phyloP scores from a whole-genome alignment of 2,797 vertebrate genomes.

The Peromyscus melanophrys region DNA sequence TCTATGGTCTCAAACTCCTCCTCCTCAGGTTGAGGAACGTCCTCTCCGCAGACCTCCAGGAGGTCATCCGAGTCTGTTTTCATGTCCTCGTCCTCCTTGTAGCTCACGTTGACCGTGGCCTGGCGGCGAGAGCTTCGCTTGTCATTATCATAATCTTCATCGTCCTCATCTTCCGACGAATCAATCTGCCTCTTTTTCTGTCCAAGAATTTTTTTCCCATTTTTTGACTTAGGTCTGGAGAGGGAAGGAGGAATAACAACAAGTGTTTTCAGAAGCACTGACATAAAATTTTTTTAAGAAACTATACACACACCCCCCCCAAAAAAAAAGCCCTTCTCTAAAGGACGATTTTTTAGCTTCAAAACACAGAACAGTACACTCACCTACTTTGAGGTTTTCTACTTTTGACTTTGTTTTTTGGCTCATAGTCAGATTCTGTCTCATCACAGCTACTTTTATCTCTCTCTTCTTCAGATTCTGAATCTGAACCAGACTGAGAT shows the following conservation, averaged over 20 bases:
- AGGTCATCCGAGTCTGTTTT: slow-evolving; percentile 99
- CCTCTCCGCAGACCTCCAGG: slow-evolving; percentile 97
- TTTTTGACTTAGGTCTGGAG: slow-evolving; percentile 92
- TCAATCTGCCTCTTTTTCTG: slow-evolving; percentile 93
- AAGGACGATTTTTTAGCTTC: slow-evolving; percentile 13
- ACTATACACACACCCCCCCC: not conserved
- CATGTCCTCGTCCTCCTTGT: slow-evolving; percentile 99
- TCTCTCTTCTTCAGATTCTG: slow-evolving; percentile 92
- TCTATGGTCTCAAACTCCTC: slow-evolving; percentile 99
- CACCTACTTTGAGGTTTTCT: slow-evolving; percentile 97
- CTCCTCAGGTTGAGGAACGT: slow-evolving; percentile 97
- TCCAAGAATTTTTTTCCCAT: slow-evolving; percentile 94
- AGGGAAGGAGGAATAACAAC: slow-evolving; percentile 35
- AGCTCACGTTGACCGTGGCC: slow-evolving; percentile 98
- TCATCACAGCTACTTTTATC: slow-evolving; percentile 94
- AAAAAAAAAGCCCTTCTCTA: not conserved
- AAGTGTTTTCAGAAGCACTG: slow-evolving; percentile 67
- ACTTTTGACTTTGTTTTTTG: slow-evolving; percentile 97
- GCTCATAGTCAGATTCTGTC: slow-evolving; percentile 98
- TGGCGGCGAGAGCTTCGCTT: slow-evolving; percentile 96
- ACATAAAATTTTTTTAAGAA: not conserved
- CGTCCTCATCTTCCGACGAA: slow-evolving; percentile 92
- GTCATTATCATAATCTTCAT: slow-evolving; percentile 93
- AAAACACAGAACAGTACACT: slow-evolving; percentile 52
- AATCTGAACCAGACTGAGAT: slow-evolving; percentile 92